Evolutionary conservation across 2,113 vertebrate species (phyloP).

Genomic region (Corynorhinus townsendii): DNA sequence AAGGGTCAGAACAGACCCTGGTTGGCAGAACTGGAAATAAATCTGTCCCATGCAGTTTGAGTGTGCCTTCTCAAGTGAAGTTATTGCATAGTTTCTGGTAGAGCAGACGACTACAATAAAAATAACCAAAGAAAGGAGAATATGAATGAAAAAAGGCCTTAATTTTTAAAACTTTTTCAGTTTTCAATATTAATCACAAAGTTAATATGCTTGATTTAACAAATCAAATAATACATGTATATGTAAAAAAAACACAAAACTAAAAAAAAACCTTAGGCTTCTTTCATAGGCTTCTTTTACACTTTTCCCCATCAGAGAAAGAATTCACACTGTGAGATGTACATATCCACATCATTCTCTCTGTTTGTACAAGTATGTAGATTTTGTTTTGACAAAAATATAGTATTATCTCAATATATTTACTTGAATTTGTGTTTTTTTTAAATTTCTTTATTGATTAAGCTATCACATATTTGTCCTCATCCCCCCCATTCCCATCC

Average conservation of each 20-base stretch:
- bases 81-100: neutral
- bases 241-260: neutral
- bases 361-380: neutral
- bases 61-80: neutral
- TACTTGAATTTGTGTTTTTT: neutral
- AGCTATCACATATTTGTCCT: no score
- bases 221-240: neutral
- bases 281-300: accelerated
- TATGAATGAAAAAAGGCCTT: neutral
- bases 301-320: neutral
- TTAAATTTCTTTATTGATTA: no score
- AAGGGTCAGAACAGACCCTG: neutral
- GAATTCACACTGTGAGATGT: neutral
- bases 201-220: neutral
- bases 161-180: neutral
- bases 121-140: neutral
- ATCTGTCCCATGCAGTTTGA: neutral
- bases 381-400: neutral
- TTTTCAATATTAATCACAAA: neutral
- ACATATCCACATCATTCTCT: neutral
- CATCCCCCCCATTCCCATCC: no score
- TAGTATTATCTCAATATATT: neutral
- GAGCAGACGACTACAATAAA: neutral
- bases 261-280: neutral
- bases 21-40: neutral